These are phyloP conservation scores for Spea bombifrons DNA, from an alignment of 2,113 vertebrate genomes.

Conservation along the genomic window DNA sequence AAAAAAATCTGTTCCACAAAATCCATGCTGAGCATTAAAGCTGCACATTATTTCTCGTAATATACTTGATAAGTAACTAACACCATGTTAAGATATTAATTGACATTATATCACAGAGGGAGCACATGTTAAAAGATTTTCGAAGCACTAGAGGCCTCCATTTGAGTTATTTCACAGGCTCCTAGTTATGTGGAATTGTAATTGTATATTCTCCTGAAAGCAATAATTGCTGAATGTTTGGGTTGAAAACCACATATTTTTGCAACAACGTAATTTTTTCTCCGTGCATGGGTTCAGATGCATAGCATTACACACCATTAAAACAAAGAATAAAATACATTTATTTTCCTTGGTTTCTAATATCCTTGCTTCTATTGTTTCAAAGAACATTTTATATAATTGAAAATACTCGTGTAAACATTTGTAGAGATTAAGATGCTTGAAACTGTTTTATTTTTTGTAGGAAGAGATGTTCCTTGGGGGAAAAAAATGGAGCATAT, in stretches of 20 bases:
- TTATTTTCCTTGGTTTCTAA: no score
- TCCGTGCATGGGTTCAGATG: not conserved
- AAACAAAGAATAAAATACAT: not conserved
- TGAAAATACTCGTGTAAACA: no score
- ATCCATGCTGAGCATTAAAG: conserved; percentile 11
- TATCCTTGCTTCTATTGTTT: no score
- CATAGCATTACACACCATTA: not conserved
- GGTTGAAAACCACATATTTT: not conserved
- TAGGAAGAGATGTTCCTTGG: no score
- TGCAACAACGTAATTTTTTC: not conserved
- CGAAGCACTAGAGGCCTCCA: not conserved
- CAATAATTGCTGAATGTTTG: not conserved
- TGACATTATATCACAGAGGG: conserved; percentile 18
- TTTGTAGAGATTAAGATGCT: no score
- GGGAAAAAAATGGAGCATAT: no score
- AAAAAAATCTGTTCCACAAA: conserved; percentile 5
- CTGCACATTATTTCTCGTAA: conserved; percentile 17
- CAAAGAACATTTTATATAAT: no score
- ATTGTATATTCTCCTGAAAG: conserved; percentile 1
- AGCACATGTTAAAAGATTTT: not conserved
- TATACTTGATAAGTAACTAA: conserved; percentile 30
- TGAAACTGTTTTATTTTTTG: no score
- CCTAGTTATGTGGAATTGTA: conserved; percentile 3
- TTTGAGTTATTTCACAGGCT: not conserved
- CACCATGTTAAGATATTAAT: conserved; percentile 27